Evolutionary conservation across 2,888 invertebrate species (phyloP), one percentile per base, ranked within the genome.

Genomic region (Fissipunctia ypsillon): DNA sequence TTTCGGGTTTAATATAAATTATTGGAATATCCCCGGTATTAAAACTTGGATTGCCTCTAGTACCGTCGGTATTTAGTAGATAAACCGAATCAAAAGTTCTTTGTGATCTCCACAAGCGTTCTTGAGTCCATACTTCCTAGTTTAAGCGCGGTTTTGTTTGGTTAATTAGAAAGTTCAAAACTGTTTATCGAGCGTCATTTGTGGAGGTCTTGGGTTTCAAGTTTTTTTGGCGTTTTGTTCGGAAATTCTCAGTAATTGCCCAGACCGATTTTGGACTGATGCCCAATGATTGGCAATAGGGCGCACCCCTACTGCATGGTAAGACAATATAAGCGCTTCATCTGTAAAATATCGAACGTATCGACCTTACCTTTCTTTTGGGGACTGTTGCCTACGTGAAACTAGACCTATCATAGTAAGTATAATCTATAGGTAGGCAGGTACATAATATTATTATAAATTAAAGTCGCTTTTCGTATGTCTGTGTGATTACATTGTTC

Each of bases 1-100:
- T 67, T 79, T 71, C 1, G 83, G 79, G 57, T 78, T 79, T 83
- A 83, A 79, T 79, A 79, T 83, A 79, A 79, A 79, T 79, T 83
- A 79, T 83, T 64, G 54, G 79, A 79, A 79, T 79, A 70, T 83
- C 70, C 64, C 28, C 41, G 45, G 28, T 35, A 78, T 78, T 79
- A 78, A 70, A 78, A 83, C 83, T 83, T 78, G 25, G 38, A 78
- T 69, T 60, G 60, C 78, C 48, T 69, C 54, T 65, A 60, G 52
- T 41, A 50, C 48, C 31, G 28, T 43, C 56, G 45, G 48, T 78
- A 78, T 78, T 78, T 60, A 50, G 60, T 38, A 56, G 64, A 78
- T 83, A 64, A 64, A 65, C 70, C 70, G 54, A 69, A 60, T 78
- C 52, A 69, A 78, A 83, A 69, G 70, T 78, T 77, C 52, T 69